Evolutionary conservation across 1,140 invertebrate species (phyloP).

Genomic region (Telenomus remus): DNA sequence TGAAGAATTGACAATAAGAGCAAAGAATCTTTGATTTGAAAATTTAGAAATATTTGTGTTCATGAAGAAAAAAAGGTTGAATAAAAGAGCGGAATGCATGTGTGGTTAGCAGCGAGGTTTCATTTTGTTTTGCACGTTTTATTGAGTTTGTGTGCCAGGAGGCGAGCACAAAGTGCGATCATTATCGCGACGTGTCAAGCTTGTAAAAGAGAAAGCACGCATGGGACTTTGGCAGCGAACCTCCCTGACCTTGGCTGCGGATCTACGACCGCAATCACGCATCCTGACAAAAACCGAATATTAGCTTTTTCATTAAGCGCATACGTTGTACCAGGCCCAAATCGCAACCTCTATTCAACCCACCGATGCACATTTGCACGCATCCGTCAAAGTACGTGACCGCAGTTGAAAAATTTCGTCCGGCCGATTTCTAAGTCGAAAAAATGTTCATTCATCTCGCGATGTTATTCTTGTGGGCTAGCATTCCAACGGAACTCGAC

Average conservation of each 20-base stretch:
- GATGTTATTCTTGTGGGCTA: no score
- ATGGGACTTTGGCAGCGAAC: constrained; percentile 25
- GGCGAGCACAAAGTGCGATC: constrained; percentile 28
- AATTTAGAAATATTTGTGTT: no score
- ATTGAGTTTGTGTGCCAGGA: constrained; percentile 21
- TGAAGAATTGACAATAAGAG: no score
- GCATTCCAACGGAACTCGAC: no score
- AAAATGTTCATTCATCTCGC: no score
- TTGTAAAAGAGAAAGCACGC: constrained; percentile 46
- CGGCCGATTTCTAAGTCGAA: neutral
- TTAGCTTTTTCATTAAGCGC: constrained; percentile 39
- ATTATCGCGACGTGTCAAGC: constrained; percentile 46
- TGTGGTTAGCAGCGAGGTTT: constrained; percentile 18
- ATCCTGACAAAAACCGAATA: constrained; percentile 25
- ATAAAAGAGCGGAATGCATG: neutral
- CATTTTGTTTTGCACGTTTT: constrained; percentile 10
- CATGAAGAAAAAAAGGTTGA: neutral
- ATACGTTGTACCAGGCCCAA: constrained; percentile 17
- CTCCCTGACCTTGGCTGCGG: constrained; percentile 25
- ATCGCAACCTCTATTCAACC: constrained; percentile 22
- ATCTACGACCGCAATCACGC: constrained; percentile 41
- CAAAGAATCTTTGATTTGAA: no score
- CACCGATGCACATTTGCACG: constrained; percentile 19
- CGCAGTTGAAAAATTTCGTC: constrained; percentile 6
- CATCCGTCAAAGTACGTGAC: constrained; percentile 24